phyloP scores from a whole-genome alignment of 35 echinoderm and acorn worm genomes.

The Eucidaris tribuloides region DNA sequence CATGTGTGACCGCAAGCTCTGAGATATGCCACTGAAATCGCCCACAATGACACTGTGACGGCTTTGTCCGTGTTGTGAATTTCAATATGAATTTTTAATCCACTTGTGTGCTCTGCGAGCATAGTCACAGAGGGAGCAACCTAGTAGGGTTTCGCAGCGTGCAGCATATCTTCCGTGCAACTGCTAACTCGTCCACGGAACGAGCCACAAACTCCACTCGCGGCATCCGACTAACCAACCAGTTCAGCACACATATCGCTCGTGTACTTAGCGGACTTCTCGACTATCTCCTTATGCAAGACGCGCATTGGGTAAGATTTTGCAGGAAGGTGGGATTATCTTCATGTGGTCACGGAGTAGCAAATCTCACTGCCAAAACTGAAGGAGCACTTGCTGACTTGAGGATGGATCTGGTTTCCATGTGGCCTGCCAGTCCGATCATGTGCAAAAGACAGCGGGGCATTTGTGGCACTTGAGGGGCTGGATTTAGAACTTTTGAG shows the following conservation, averaged over 20 bases:
- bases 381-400: slow-evolving; percentile 24
- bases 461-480: slow-evolving; percentile 43
- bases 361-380: not conserved
- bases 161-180: slow-evolving; percentile 48
- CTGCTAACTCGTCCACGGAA: slow-evolving; percentile 44
- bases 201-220: slow-evolving; percentile 65
- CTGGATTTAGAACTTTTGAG: slow-evolving; percentile 14
- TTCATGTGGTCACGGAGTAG: not conserved
- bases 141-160: slow-evolving; percentile 78
- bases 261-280: slow-evolving; percentile 39
- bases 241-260: slow-evolving; percentile 50
- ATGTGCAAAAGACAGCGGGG: slow-evolving; percentile 34
- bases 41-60: slow-evolving; percentile 83
- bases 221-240: slow-evolving; percentile 50
- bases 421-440: slow-evolving; percentile 23
- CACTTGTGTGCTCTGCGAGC: slow-evolving; percentile 65
- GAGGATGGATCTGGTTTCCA: slow-evolving; percentile 6
- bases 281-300: slow-evolving; percentile 36
- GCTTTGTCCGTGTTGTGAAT: slow-evolving; percentile 86
- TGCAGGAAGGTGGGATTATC: not conserved
- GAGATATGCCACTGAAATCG: slow-evolving; percentile 85
- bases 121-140: slow-evolving; percentile 83
- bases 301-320: slow-evolving; percentile 8
- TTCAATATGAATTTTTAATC: slow-evolving; percentile 98
- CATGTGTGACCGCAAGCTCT: slow-evolving; percentile 90